These are phyloP conservation scores for Anthopleura xanthogrammica DNA, from an alignment of 92 coral and sea anemone species.

Conservation along the genomic window DNA sequence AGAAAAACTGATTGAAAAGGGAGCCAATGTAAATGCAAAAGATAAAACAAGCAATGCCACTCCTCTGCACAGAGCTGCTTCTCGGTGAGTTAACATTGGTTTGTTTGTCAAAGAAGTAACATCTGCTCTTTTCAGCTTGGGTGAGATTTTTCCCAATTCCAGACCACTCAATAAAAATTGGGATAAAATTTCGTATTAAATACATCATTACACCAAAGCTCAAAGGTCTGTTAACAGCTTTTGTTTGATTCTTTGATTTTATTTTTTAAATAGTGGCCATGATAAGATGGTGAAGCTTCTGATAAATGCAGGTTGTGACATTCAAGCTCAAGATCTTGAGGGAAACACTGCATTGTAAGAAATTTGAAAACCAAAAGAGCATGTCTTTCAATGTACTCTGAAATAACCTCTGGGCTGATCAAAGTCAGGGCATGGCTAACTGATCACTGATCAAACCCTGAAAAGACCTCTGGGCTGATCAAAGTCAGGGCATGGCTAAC, in stretches of 20 bases:
- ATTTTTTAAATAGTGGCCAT: conserved; percentile 64
- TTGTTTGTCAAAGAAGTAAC: too few species aligned
- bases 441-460: not conserved
- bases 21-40: conserved; percentile 70
- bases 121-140: too few species aligned
- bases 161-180: too few species aligned
- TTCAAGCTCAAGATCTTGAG: conserved; percentile 79
- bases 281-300: conserved; percentile 75
- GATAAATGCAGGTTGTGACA: conserved; percentile 56
- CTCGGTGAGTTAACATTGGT: conserved; percentile 49
- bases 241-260: too few species aligned
- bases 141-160: too few species aligned
- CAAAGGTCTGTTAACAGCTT: too few species aligned
- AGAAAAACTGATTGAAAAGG: conserved; percentile 72
- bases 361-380: not conserved
- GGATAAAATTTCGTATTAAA: too few species aligned
- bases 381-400: not conserved
- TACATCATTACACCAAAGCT: too few species aligned
- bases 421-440: not conserved
- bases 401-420: too few species aligned
- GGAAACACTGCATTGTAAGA: conserved; percentile 94
- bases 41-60: conserved; percentile 85
- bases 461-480: too few species aligned
- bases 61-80: conserved; percentile 95
- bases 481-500: too few species aligned